A percentile compares a stretch with the other conserved stretches of the same genome.
Evolutionary conservation across 2,888 invertebrate species (phyloP).

Genomic region (Trimorus sp.): DNA sequence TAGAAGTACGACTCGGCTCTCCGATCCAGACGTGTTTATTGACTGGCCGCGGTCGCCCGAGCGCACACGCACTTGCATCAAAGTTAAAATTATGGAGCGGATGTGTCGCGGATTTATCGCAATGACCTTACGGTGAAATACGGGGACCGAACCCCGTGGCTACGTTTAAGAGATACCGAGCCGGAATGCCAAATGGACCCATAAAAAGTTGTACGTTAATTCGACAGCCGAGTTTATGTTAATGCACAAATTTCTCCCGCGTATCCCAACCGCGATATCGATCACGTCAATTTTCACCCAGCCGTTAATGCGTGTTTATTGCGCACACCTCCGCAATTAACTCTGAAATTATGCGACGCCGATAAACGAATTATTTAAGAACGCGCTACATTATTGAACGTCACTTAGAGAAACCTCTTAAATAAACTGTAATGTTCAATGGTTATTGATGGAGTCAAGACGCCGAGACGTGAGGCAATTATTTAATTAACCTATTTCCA

Average conservation of each 20-base stretch:
- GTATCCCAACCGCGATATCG: slow-evolving; percentile 28
- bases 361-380: slow-evolving; percentile 33
- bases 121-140: slow-evolving; percentile 37
- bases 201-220: slow-evolving; percentile 37
- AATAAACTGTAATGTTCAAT: slow-evolving; percentile 24
- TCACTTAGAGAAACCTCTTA: slow-evolving; percentile 36
- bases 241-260: slow-evolving; percentile 47
- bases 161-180: slow-evolving; percentile 25
- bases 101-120: slow-evolving; percentile 46
- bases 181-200: slow-evolving; percentile 28
- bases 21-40: slow-evolving; percentile 57
- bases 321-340: slow-evolving; percentile 34
- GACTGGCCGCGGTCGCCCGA: slow-evolving; percentile 28
- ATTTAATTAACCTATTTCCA: too few species aligned
- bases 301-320: slow-evolving; percentile 46
- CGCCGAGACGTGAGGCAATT: too few species aligned
- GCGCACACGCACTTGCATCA: slow-evolving; percentile 26
- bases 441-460: too few species aligned
- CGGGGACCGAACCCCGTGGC: slow-evolving; percentile 12
- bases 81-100: slow-evolving; percentile 41
- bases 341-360: slow-evolving; percentile 25
- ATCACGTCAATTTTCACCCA: slow-evolving; percentile 46
- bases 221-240: slow-evolving; percentile 48
- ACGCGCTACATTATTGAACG: slow-evolving; percentile 29
- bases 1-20: slow-evolving; percentile 52